Conservation (phyloP, 2,797 vertebrate species). For the Crax fasciolata region DNA sequence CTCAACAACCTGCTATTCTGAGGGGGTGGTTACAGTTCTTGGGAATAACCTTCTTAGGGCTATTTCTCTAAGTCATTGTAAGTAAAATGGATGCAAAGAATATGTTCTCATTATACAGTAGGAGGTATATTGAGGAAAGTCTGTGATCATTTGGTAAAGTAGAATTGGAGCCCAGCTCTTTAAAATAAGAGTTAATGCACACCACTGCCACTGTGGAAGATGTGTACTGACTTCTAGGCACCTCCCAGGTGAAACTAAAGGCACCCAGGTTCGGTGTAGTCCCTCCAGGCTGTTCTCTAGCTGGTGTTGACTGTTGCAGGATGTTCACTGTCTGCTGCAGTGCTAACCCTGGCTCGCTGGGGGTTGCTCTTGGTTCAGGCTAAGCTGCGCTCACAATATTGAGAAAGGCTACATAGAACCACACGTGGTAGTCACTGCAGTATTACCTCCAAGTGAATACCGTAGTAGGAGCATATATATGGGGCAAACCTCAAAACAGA, state of each 20-base stretch:
- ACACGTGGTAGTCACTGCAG: fast-evolving
- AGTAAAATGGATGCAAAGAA: conserved; percentile 67
- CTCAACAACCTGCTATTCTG: conserved; percentile 86
- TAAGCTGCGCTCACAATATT: fast-evolving
- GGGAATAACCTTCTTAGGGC: conserved; percentile 84
- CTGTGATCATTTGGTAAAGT: conserved; percentile 43
- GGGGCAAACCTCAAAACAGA: background rate
- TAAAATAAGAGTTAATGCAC: background rate
- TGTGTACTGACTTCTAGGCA: background rate
- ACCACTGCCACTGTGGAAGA: background rate
- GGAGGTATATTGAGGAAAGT: conserved; percentile 66
- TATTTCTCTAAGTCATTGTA: conserved; percentile 62
- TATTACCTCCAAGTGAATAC: fast-evolving
- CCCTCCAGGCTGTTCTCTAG: background rate
- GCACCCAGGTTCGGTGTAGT: fast-evolving
- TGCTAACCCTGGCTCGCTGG: background rate
- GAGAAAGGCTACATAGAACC: background rate
- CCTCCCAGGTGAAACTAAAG: background rate
- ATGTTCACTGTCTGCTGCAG: background rate
- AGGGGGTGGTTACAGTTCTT: conserved; percentile 83
- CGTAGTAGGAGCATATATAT: fast-evolving
- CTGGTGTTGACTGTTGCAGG: background rate
- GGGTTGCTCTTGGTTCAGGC: background rate
- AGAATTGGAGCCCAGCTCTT: conserved; percentile 24
- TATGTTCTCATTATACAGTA: conserved; percentile 67